A percentile compares a stretch with the other conserved stretches of the same genome.
Conservation (phyloP, 2,888 invertebrate species). For the Lucinisca nassula region DNA sequence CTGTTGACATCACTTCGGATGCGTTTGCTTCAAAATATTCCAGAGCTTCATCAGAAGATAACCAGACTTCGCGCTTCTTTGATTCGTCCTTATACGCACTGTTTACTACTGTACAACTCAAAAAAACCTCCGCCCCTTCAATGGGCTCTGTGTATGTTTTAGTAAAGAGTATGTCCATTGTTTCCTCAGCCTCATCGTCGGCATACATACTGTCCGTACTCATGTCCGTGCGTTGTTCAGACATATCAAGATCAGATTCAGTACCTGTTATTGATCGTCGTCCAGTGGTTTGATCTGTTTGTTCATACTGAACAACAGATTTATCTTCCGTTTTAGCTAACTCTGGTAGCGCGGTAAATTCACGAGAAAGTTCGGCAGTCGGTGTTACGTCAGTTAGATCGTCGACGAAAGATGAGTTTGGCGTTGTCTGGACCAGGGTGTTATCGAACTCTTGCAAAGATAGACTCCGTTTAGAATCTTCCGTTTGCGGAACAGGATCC, state of each 20-base stretch:
- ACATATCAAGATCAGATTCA: constrained; percentile 83
- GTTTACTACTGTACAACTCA: constrained; percentile 69
- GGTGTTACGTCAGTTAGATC: constrained; percentile 74
- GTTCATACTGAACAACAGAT: constrained; percentile 49
- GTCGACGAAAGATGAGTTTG: constrained; percentile 45
- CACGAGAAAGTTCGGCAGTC: constrained; percentile 59
- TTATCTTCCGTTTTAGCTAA: constrained; percentile 46
- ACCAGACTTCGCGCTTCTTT: constrained; percentile 57
- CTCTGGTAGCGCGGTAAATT: constrained; percentile 54
- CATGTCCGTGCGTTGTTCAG: constrained; percentile 80
- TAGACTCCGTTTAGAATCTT: constrained; percentile 23
- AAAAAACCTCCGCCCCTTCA: constrained; percentile 71
- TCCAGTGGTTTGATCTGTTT: constrained; percentile 33
- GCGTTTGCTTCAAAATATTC: constrained; percentile 72
- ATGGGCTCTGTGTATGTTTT: constrained; percentile 79
- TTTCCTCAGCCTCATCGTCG: constrained; percentile 83
- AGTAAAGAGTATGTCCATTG: constrained; percentile 77
- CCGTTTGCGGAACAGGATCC: neutral
- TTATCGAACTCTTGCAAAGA: constrained; percentile 31
- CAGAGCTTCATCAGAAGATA: constrained; percentile 71
- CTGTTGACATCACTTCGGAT: constrained; percentile 73
- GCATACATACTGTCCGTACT: constrained; percentile 83
- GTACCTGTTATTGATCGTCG: constrained; percentile 72
- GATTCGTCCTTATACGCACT: constrained; percentile 63
- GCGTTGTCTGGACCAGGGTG: constrained; percentile 16